Base-by-base conservation (phyloP, 2,888 invertebrate species). In the Drosophila limbata region DNA sequence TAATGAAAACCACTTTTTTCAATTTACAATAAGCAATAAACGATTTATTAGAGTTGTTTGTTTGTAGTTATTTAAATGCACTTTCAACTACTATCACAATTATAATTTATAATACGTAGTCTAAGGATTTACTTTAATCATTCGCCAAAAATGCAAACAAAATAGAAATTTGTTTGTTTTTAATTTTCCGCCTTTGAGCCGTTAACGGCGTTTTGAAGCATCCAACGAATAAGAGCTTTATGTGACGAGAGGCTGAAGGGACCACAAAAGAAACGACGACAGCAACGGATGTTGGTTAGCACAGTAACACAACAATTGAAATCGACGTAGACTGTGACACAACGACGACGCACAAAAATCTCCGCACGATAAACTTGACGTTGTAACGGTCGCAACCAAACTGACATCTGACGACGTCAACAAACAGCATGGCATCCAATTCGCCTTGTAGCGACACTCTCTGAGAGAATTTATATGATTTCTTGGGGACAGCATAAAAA, bases 301-400 rank as follows among this genome's bases (percentile, higher is more conserved):
- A 73, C 66, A 69, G 69, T 64, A 74, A 75, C 76, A 75, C 76
- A 66, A 68, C 57, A 66, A 75, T 56, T 77, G 64, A 77, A 72
- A 77, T 70, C 70, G 73, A 73, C 82, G 81, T 66, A 65, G 66
- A 40, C 78, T 75, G 77, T 45, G 17, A 56, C 33, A 56, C 33
- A 31, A 48, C 69, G 70, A 65, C 70, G 57, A 71, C 77, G 77
- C 68, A 75, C 78, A 64, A 63, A 87, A 76, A 48, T 39, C 37
- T 79, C 79, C 80, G 83, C 44, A 73, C 79, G 71, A 40, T 77
- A 28, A 82, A 86, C 87, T 87, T 82, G 67, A 81, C 80, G 88
- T 83, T 84, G 84, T 90, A 91, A 91, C 91, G 90, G 91, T 90
- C 88, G 85, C 78, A 85, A 84, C 64, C 85, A 85, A 90, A 91